Base-by-base conservation (phyloP, 2,888 invertebrate genomes). In the Clunio marinus region DNA sequence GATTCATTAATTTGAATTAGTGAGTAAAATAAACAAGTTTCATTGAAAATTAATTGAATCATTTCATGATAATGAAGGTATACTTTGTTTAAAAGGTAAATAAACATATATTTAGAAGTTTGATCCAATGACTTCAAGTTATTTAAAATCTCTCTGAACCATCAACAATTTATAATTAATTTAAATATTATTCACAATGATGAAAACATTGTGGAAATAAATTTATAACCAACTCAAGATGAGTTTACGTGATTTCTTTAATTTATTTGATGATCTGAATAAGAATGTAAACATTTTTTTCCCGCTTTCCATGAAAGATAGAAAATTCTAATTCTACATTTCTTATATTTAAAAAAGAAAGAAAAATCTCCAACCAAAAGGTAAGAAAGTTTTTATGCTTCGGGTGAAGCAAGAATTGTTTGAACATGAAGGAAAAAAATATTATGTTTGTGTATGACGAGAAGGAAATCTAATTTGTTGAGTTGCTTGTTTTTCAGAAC, bases 381-480 rank as follows among this genome's bases (percentile, higher is more conserved):
- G 35, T 1, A 17, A 27, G 59, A 62, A 62, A 63, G 17, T 20
- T 57, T 15, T 20, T 46, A 15, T 25, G n/a, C 41, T 15, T 28
- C 45, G 45, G 63, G 63, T 65, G 25, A 45, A 45, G 17, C n/a
- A 35, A 35, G 62, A 62, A 25, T 10, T 20, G 13, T 41, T 15
- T 24, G 62, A 59, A 20, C 15, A 27, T 37, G 17, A 28, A 66
- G 15, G 32, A 15, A 51, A 66, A 32, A 66, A 22, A 65, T 8
- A 46, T 28, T 10, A 15, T 58, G 28, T 46, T 45, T 65, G 46
- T 65, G 46, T 65, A 65, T 65, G 66, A 55, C 51, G 66, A 66
- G 66, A 22, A 66, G 66, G 66, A 66, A 66, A 66, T 66, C 66
- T 66, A 66, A 66, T 66, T 66, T 66, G 66, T 66, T 66, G 66